phyloP scores from a whole-genome alignment of 2,797 vertebrate genomes.

The Clarias laeviceps region DNA sequence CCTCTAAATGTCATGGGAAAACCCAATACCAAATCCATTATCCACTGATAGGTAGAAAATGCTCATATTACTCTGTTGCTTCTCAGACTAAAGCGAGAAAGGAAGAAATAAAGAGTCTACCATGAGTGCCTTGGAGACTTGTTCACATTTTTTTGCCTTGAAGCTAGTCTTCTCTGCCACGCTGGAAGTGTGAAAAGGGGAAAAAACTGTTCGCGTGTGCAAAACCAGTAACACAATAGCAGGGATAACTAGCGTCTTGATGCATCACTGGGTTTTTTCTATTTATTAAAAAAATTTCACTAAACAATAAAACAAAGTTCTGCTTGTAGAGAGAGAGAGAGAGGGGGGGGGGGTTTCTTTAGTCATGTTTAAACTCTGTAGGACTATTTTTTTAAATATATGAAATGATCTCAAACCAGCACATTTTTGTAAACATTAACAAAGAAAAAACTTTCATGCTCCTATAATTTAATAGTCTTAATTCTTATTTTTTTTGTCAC shows the following conservation, averaged over 20 bases:
- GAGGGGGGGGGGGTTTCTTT: no score
- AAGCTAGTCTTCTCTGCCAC: not conserved
- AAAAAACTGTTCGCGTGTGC: constrained; percentile 37
- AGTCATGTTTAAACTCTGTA: not conserved
- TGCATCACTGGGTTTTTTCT: constrained; percentile 1
- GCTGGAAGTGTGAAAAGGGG: constrained; percentile 25
- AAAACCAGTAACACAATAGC: constrained; percentile 6
- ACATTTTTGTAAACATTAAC: not conserved
- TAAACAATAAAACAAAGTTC: not conserved
- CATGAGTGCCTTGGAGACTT: constrained; percentile 26
- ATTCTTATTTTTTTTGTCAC: no score
- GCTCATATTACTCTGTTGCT: constrained; percentile 55
- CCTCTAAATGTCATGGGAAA: constrained; percentile 83
- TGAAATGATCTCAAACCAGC: no score
- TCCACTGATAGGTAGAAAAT: constrained; percentile 63
- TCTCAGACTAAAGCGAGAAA: constrained; percentile 21
- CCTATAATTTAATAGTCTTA: no score
- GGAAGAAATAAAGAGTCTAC: constrained; percentile 30
- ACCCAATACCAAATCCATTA: constrained; percentile 69
- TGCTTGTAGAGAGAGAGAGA: not conserved
- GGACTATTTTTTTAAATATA: not conserved
- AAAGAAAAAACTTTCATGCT: no score
- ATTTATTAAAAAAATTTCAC: not conserved
- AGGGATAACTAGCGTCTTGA: not conserved
- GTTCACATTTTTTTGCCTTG: constrained; percentile 29